Percentiles rank a stretch among this genome's conserved stretches.
Evolutionary conservation across 2,113 vertebrate species (phyloP).

Genomic region (Anguilla japonica): DNA sequence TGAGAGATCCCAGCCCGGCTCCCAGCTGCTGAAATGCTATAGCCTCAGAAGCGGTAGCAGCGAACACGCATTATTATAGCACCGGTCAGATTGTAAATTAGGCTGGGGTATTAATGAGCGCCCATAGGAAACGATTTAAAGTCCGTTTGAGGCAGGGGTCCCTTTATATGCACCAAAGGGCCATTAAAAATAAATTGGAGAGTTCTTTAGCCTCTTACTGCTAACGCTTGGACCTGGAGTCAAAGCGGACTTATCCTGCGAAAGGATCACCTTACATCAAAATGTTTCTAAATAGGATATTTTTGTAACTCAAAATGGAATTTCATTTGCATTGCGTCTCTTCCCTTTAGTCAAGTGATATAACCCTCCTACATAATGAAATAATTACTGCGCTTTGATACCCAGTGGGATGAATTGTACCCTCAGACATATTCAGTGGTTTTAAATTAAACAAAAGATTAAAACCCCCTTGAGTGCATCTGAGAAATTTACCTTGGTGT

Average conservation of each 20-base stretch:
- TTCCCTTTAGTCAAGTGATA: neutral
- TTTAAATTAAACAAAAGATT: constrained; percentile 1
- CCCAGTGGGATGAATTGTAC: neutral
- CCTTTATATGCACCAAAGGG: neutral
- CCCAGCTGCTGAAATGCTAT: neutral
- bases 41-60: neutral
- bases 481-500: neutral
- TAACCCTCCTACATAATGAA: neutral
- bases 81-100: constrained; percentile 15
- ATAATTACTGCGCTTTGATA: neutral
- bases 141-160: constrained; percentile 6
- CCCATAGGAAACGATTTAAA: constrained; percentile 14
- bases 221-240: neutral
- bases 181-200: constrained; percentile 26
- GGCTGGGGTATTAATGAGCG: constrained; percentile 13
- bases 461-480: neutral
- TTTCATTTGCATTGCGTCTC: neutral
- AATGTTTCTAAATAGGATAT: neutral
- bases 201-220: constrained; percentile 1
- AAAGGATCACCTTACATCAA: neutral
- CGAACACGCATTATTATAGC: neutral
- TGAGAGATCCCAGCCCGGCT: neutral
- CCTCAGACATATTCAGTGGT: neutral
- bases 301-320: neutral
- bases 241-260: neutral